Percentiles rank a stretch among this genome's conserved stretches.
Evolutionary conservation across 2,113 vertebrate genomes (phyloP).

Genomic region (Nansenia antarctica): DNA sequence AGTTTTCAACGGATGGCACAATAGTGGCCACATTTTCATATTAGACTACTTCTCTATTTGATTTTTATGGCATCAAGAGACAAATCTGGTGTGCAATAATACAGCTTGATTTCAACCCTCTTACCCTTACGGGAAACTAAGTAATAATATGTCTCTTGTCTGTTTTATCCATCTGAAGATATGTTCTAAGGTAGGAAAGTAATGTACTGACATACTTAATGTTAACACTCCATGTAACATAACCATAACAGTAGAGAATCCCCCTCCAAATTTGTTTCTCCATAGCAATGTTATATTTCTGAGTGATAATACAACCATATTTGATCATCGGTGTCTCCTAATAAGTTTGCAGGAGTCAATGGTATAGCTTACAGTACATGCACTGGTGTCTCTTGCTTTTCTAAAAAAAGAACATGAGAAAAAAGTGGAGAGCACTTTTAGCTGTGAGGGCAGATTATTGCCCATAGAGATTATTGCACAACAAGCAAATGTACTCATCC

Average conservation of each 20-base stretch:
- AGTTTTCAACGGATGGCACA: neutral
- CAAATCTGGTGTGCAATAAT: neutral
- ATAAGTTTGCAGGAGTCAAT: slow-evolving; percentile 50
- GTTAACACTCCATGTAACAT: neutral
- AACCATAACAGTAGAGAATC: neutral
- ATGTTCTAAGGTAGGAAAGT: neutral
- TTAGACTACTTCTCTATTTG: neutral
- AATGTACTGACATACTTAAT: too few relatives aligned
- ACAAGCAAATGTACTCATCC: slow-evolving; percentile 76
- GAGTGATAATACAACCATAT: neutral
- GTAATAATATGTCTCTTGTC: too few relatives aligned
- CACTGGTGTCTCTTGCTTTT: slow-evolving; percentile 51
- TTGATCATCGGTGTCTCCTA: slow-evolving; percentile 29
- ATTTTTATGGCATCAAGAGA: neutral
- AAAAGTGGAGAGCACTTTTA: slow-evolving; percentile 61
- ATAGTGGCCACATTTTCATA: neutral
- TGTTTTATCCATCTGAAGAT: neutral
- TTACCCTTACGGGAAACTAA: too few relatives aligned
- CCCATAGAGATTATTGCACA: slow-evolving; percentile 65
- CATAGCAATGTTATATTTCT: neutral
- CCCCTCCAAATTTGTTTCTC: neutral
- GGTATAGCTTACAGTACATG: slow-evolving; percentile 24
- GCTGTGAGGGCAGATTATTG: slow-evolving; percentile 71
- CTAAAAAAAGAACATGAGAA: slow-evolving; percentile 47
- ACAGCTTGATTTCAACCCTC: neutral